Evolutionary conservation across 2,113 vertebrate genomes (phyloP), one percentile per base, ranked within the genome.

Genomic region (Varanus komodoensis): DNA sequence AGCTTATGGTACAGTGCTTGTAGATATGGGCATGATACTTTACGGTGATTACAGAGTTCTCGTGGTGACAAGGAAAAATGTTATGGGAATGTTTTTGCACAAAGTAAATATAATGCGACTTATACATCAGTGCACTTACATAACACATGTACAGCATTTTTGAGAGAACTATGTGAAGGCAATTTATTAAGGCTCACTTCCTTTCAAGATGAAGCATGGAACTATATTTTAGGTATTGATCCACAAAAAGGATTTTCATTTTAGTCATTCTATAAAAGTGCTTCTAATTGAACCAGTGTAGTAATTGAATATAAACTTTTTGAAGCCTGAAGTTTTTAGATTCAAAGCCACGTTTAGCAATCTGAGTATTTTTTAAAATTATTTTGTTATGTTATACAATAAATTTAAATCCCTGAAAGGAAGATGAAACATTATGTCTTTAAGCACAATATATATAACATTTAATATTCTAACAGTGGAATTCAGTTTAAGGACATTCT

Each of bases 201-300:
- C 96, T 97, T 96, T 95, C 94, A 97, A 95, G 94, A 96, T 95
- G 93, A 96, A 97, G 95, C 93, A 57, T 94, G 96, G 96, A 97
- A 97, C 97, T 97, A 97, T 97, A 96, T 96, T 96, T 96, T 96
- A 96, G 91, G 93, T 98, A 97, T 97, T 95, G 97, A 97, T 98
- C 96, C 95, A 95, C 96, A 96, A 97, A 97, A 96, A 96, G 96
- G 96, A 97, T 97, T 97, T 98, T 96, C 97, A 97, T 98, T 98
- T 97, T 98, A 97, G 97, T 97, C 97, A 94, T 97, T 96, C 96
- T 97, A 96, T 98, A 97, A 98, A 98, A 97, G 96, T 96, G 94
- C 95, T 96, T 97, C 97, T 97, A 98, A 97, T 97, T 97, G 97
- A 97, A 95, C 97, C 96, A 97, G 94, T 83, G 96, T 78, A 89